Conservation (phyloP, 2,888 invertebrate species). For the Cryptus armator region DNA sequence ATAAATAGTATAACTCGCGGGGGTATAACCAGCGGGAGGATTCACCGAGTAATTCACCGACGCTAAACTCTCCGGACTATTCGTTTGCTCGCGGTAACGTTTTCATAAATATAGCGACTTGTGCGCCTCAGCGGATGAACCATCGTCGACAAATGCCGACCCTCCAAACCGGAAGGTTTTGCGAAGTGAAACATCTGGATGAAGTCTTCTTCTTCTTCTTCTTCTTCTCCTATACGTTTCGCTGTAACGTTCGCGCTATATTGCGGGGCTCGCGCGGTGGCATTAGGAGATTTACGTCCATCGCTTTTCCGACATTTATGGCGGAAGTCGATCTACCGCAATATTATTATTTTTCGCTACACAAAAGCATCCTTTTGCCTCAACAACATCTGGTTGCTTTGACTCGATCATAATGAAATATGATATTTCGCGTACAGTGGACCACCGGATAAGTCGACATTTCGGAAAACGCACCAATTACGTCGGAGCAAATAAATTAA, state of each 20-base stretch:
- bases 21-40: constrained; percentile 19
- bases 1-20: constrained; percentile 44
- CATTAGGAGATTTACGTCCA: constrained; percentile 44
- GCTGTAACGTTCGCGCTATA: constrained; percentile 8
- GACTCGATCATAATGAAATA: not conserved
- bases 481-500: too few relatives aligned
- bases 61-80: constrained; percentile 47
- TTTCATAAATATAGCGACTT: constrained; percentile 58
- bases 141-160: constrained; percentile 11
- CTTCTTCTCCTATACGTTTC: constrained; percentile 5
- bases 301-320: constrained; percentile 48
- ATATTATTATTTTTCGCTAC: constrained; percentile 42
- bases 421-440: not conserved
- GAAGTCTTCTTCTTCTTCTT: constrained; percentile 33
- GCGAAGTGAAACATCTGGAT: constrained; percentile 62
- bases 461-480: not conserved
- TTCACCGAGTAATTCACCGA: constrained; percentile 44
- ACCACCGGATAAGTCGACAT: not conserved
- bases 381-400: not conserved
- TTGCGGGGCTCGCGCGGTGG: constrained; percentile 28
- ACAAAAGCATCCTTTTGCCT: not conserved
- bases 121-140: not conserved
- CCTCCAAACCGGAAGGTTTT: constrained; percentile 37
- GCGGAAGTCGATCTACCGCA: constrained; percentile 39
- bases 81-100: constrained; percentile 50